Evolutionary conservation across 2,797 vertebrate genomes (phyloP).

Genomic region (Pangasius larnaudii): DNA sequence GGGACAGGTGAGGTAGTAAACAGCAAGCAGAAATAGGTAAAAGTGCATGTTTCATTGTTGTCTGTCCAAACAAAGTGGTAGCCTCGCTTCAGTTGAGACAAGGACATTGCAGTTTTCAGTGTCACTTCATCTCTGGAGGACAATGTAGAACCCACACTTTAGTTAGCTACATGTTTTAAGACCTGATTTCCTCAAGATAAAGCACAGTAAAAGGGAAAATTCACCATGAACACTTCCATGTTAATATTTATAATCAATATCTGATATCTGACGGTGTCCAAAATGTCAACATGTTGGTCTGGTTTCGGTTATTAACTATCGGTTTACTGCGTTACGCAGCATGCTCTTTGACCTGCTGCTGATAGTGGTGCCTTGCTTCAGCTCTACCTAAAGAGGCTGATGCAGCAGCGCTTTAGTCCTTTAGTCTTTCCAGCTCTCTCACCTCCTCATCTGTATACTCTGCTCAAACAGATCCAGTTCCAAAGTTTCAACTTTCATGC

Average conservation of each 20-base stretch:
- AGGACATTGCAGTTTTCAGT: background rate
- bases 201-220: background rate
- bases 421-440: background rate
- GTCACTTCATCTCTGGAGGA: background rate
- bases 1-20: background rate
- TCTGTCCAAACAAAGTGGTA: background rate
- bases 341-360: too few species aligned
- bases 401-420: background rate
- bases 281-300: background rate
- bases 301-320: background rate
- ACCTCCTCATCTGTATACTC: background rate
- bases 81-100: background rate
- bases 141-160: background rate
- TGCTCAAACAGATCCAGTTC: background rate
- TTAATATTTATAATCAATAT: background rate
- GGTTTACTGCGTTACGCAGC: background rate
- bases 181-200: background rate
- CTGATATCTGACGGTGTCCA: background rate
- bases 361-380: background rate
- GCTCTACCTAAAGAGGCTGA: background rate
- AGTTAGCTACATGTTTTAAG: background rate
- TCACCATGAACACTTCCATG: background rate
- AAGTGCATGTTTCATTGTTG: constrained; percentile 9
- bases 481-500: background rate
- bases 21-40: background rate